Conservation (phyloP, 1,140 invertebrate genomes). For the Aethina tumida region DNA sequence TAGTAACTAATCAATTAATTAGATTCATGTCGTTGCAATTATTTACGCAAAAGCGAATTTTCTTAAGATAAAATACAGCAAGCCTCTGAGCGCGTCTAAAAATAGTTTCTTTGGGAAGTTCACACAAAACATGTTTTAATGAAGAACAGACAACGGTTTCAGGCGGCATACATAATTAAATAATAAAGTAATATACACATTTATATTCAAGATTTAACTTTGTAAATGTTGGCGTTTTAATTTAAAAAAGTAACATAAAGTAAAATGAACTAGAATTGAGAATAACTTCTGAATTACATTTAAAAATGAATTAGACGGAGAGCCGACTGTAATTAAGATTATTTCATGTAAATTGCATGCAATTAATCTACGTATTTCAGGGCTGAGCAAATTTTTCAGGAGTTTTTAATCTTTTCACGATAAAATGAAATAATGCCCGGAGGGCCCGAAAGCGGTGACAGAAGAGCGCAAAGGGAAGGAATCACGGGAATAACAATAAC, state of each 20-base stretch:
- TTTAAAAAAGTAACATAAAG: constrained; percentile 1
- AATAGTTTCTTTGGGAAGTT: too few relatives aligned
- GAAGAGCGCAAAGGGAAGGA: constrained; percentile 15
- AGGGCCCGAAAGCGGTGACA: constrained; percentile 15
- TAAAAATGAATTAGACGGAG: constrained; percentile 13
- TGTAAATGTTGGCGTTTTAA: constrained; percentile 2
- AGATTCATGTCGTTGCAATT: too few relatives aligned
- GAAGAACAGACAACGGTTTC: too few relatives aligned
- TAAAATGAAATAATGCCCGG: constrained; percentile 19
- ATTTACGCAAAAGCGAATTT: too few relatives aligned
- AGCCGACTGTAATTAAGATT: constrained; percentile 17
- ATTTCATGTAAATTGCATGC: constrained; percentile 22
- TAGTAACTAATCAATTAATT: too few relatives aligned
- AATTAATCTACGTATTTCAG: constrained; percentile 20
- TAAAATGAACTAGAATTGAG: constrained; percentile 10
- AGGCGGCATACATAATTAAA: too few relatives aligned
- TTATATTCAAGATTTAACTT: too few relatives aligned
- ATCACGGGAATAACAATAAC: constrained; percentile 21
- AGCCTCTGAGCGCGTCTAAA: too few relatives aligned
- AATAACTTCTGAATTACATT: constrained; percentile 14
- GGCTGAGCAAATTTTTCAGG: constrained; percentile 16
- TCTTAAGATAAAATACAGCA: too few relatives aligned
- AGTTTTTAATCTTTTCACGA: constrained; percentile 18
- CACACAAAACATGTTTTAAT: too few relatives aligned
- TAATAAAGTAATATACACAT: too few relatives aligned